Conservation (phyloP, 2,888 invertebrate genomes). For the Mythimna impura region DNA sequence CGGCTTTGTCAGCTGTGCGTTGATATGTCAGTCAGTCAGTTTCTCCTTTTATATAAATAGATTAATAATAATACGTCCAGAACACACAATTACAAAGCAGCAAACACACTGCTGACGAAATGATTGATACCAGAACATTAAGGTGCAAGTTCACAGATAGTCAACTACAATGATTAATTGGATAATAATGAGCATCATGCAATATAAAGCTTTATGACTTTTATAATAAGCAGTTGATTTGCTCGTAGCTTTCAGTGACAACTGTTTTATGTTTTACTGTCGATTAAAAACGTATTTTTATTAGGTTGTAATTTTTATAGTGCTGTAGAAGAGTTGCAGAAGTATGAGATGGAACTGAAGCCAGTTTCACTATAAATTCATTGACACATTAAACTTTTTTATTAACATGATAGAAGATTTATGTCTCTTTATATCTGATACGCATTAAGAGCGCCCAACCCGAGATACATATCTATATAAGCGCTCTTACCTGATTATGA, state of each 20-base stretch:
- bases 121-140: slow-evolving; percentile 20
- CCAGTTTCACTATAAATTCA: not conserved
- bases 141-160: slow-evolving; percentile 10
- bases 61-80: not conserved
- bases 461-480: no score
- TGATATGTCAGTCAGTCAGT: not conserved
- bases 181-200: slow-evolving; percentile 1
- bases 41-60: not conserved
- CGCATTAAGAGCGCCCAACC: no score
- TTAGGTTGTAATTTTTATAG: not conserved
- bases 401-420: not conserved
- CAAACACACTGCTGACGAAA: not conserved
- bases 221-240: not conserved
- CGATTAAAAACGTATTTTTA: slow-evolving; percentile 7
- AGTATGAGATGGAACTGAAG: not conserved
- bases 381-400: not conserved
- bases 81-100: slow-evolving; percentile 9
- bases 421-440: not conserved
- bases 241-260: not conserved
- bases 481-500: no score
- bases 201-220: not conserved
- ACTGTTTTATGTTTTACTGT: not conserved
- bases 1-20: no score
- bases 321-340: not conserved
- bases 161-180: slow-evolving; percentile 29